Percentiles rank a stretch among this genome's conserved stretches.
Conservation (phyloP, 2,888 invertebrate genomes). For the Amphipoea lucens region DNA sequence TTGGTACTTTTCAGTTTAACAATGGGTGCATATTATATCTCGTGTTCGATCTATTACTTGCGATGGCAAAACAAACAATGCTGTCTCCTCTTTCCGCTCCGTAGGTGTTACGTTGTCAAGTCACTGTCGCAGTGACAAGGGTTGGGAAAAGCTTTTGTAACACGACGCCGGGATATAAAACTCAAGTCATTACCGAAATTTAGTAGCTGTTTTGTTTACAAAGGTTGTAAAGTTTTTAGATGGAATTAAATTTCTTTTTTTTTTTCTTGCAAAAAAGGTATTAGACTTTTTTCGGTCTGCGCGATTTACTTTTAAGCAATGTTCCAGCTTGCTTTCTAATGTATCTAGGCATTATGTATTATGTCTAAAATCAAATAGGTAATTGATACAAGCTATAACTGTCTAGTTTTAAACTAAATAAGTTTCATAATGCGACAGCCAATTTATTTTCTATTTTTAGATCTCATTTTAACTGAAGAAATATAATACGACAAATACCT, state of each 20-base stretch:
- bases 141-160: conserved; percentile 19
- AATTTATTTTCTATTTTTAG: conserved; percentile 1
- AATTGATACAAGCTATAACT: too few species aligned
- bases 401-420: not conserved
- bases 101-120: conserved; percentile 34
- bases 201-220: conserved; percentile 12
- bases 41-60: conserved; percentile 11
- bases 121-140: conserved; percentile 33
- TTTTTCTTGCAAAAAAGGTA: not conserved
- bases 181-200: conserved; percentile 29
- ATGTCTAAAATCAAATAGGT: not conserved
- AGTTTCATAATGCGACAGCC: not conserved
- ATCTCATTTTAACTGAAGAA: not conserved
- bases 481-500: not conserved
- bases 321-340: not conserved
- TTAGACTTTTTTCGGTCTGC: not conserved
- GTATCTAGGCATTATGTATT: not conserved
- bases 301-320: not conserved
- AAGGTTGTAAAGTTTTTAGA: not conserved
- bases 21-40: not conserved
- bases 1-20: too few species aligned
- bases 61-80: conserved; percentile 15
- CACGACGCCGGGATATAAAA: conserved; percentile 16
- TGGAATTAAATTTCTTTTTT: too few species aligned
- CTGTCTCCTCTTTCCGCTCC: not conserved